phyloP scores from a whole-genome alignment of 2,888 invertebrate species.

The Chesias legatella region DNA sequence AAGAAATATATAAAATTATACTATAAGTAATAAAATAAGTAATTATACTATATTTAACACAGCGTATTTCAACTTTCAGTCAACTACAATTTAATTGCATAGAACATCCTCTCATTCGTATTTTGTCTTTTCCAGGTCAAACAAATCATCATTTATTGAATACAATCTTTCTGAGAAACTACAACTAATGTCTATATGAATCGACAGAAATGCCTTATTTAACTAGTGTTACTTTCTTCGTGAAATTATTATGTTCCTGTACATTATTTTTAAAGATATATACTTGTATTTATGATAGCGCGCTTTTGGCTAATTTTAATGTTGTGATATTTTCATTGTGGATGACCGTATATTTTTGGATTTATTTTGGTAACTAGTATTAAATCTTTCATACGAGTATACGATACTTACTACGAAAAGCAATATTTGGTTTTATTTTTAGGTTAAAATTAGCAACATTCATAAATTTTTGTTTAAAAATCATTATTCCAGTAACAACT shows the following conservation, averaged over 20 bases:
- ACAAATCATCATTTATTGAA: slow-evolving; percentile 19
- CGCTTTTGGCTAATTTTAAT: slow-evolving; percentile 73
- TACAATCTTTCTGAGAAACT: slow-evolving; percentile 36
- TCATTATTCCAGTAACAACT: no score
- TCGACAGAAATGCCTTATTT: slow-evolving; percentile 49
- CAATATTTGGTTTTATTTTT: slow-evolving; percentile 30
- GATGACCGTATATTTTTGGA: slow-evolving; percentile 71
- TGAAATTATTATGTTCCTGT: slow-evolving; percentile 67
- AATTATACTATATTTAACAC: no score
- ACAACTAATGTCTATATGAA: slow-evolving; percentile 50
- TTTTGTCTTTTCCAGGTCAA: slow-evolving; percentile 23
- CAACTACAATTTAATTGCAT: no score
- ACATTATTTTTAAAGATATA: slow-evolving; percentile 69
- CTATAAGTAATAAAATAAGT: no score
- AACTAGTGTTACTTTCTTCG: slow-evolving; percentile 58
- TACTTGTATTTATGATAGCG: slow-evolving; percentile 67
- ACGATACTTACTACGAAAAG: slow-evolving; percentile 58
- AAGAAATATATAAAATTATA: no score
- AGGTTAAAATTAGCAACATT: no score
- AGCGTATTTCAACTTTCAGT: no score
- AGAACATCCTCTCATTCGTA: not conserved
- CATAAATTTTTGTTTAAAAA: no score
- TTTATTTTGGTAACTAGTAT: slow-evolving; percentile 69
- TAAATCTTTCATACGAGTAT: slow-evolving; percentile 73
- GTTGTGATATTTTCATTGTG: slow-evolving; percentile 71